Percentiles rank a stretch among this genome's conserved stretches.
Conservation (phyloP, 2,113 vertebrate species). For the Peromyscus californicus region DNA sequence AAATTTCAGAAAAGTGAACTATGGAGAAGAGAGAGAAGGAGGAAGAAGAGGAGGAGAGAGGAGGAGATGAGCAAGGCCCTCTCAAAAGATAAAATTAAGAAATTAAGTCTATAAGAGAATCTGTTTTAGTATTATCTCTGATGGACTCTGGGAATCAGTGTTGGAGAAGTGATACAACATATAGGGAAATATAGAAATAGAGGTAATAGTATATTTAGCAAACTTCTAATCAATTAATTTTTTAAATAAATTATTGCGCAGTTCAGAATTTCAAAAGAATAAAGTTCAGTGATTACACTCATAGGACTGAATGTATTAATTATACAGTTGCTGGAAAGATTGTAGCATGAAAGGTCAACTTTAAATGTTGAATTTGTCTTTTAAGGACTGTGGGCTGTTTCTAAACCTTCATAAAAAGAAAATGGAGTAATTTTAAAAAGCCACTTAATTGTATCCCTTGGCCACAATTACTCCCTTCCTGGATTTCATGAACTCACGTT, state of each 20-base stretch:
- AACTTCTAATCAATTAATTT: background rate
- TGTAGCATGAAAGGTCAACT: background rate
- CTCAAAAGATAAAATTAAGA: constrained; percentile 46
- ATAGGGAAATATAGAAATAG: background rate
- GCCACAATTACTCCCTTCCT: background rate
- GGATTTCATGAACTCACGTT: background rate
- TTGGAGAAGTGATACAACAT: background rate
- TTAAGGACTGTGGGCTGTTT: background rate
- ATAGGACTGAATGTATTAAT: background rate
- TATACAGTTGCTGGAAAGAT: background rate
- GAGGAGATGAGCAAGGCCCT: background rate
- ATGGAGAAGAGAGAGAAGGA: background rate
- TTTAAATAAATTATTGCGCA: background rate
- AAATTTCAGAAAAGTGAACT: constrained; percentile 1
- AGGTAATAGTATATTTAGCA: background rate
- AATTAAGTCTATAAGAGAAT: background rate
- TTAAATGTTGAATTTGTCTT: background rate
- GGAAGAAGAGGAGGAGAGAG: background rate
- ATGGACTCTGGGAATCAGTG: background rate
- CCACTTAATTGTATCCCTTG: background rate
- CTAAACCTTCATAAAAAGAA: constrained; percentile 10
- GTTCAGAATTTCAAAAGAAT: background rate
- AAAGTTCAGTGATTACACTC: background rate
- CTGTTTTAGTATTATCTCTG: background rate
- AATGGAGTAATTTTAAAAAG: background rate